phyloP scores from a whole-genome alignment of 2,888 invertebrate species.

The Electrophaes corylata region DNA sequence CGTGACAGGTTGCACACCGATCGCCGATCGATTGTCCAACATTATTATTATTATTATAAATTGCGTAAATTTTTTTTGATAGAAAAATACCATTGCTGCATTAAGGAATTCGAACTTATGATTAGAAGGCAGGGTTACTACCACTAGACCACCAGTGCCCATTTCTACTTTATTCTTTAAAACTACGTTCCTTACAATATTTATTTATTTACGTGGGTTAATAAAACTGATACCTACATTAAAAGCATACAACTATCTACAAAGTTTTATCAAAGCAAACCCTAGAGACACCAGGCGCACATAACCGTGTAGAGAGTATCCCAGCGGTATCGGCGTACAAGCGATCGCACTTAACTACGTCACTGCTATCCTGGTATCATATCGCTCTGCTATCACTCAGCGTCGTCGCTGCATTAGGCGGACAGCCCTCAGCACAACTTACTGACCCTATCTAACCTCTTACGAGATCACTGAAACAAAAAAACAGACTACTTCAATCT shows the following conservation, averaged over 20 bases:
- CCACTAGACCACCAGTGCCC: no score
- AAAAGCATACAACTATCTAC: conserved; percentile 10
- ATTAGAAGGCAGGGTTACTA: no score
- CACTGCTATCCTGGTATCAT: conserved; percentile 72
- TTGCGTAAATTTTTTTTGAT: no score
- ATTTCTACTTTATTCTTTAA: no score
- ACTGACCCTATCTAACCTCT: background rate
- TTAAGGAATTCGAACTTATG: no score
- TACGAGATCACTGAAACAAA: background rate
- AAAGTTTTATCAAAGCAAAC: conserved; percentile 27
- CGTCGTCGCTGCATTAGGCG: conserved; percentile 75
- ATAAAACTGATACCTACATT: background rate
- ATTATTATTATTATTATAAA: no score
- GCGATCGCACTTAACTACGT: conserved; percentile 81
- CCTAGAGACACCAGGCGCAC: conserved; percentile 52
- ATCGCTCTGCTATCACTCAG: conserved; percentile 75
- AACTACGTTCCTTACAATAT: background rate
- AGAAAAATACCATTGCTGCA: no score
- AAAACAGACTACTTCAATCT: background rate
- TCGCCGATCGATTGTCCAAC: no score
- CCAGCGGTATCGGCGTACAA: conserved; percentile 77
- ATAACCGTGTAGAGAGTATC: conserved; percentile 62
- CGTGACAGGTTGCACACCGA: no score
- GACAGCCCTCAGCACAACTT: conserved; percentile 62
- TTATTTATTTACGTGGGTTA: background rate